phyloP scores from a whole-genome alignment of 1,140 invertebrate genomes.

The Ctenoplectra terminalis region DNA sequence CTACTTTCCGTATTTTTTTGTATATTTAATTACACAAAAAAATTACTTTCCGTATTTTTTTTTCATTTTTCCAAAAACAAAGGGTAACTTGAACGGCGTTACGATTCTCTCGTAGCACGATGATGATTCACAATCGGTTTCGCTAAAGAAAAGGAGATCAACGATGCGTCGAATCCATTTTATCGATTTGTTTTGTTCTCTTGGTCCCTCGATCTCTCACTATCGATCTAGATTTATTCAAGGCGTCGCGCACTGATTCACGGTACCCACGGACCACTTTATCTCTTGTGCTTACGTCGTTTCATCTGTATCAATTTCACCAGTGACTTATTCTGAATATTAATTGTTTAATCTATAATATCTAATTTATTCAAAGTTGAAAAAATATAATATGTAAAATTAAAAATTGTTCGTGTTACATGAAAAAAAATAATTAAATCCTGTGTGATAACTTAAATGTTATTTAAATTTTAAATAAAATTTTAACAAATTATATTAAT shows the following conservation, averaged over 20 bases:
- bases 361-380: no score
- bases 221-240: conserved; percentile 56
- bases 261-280: conserved; percentile 48
- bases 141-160: background rate
- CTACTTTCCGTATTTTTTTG: no score
- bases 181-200: conserved; percentile 38
- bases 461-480: no score
- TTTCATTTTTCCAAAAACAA: no score
- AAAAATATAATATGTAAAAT: background rate
- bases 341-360: background rate
- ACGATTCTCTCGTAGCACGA: no score
- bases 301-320: conserved; percentile 27
- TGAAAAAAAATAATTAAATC: no score
- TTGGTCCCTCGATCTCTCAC: conserved; percentile 47
- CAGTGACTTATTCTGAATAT: conserved; percentile 8
- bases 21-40: no score
- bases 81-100: no score
- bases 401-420: background rate
- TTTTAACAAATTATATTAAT: no score
- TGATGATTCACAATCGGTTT: no score
- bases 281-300: conserved; percentile 39
- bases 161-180: conserved; percentile 30
- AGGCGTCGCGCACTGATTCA: conserved; percentile 60
- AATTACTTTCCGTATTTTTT: no score
- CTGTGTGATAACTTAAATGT: no score